phyloP scores from a whole-genome alignment of 2,797 vertebrate species.

The Eidolon dupreanum region DNA sequence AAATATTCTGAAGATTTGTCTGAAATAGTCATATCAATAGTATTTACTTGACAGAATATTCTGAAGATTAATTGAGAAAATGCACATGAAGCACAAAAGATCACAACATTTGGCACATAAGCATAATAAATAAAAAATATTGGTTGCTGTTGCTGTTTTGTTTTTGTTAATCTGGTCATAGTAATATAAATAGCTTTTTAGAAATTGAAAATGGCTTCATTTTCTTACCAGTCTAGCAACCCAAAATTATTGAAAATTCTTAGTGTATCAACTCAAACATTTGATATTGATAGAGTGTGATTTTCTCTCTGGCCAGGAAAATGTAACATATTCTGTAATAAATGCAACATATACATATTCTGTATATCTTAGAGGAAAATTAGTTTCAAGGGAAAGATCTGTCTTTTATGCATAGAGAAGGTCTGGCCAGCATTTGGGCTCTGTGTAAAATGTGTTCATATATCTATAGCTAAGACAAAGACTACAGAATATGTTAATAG shows the following conservation, averaged over 20 bases:
- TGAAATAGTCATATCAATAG: background rate
- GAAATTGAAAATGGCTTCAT: slow-evolving; percentile 29
- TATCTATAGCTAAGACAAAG: slow-evolving; percentile 69
- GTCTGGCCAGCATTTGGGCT: slow-evolving; percentile 61
- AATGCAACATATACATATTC: no score
- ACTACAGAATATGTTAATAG: slow-evolving; percentile 63
- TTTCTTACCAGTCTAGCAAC: background rate
- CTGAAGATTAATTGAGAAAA: slow-evolving; percentile 38
- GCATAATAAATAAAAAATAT: background rate
- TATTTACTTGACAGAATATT: background rate
- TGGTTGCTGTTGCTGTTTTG: background rate
- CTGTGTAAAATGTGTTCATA: slow-evolving; percentile 63
- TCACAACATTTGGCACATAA: background rate
- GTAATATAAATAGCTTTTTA: slow-evolving; percentile 4
- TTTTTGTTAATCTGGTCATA: background rate
- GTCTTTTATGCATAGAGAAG: slow-evolving; percentile 57
- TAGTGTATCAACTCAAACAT: background rate
- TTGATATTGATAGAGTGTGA: background rate
- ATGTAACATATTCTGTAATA: slow-evolving; percentile 54
- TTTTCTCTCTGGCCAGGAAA: slow-evolving; percentile 48
- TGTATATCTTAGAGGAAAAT: slow-evolving; percentile 54
- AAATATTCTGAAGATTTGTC: slow-evolving; percentile 29
- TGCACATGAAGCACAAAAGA: background rate
- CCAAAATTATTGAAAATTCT: slow-evolving; percentile 22
- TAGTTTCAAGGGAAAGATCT: slow-evolving; percentile 60